Evolutionary conservation across 2,113 vertebrate genomes (phyloP), one percentile per base, ranked within the genome.

Genomic region (Heterotis niloticus): DNA sequence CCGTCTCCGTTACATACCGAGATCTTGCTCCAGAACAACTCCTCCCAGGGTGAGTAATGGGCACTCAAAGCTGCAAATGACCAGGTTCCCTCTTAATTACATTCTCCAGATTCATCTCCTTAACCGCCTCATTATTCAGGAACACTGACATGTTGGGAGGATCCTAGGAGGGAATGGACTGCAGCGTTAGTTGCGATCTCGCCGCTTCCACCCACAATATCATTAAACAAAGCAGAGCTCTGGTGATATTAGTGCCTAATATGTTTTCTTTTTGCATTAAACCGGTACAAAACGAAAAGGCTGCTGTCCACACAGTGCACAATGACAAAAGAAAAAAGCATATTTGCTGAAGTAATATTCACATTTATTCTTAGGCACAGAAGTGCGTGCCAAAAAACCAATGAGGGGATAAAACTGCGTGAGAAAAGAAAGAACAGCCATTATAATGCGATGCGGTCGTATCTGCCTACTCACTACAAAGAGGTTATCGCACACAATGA

Each of bases 101-200:
- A 60, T 70, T 69, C 52, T 23, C 67, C 24, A 59, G 56, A 60
- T 54, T 69, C 65, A 57, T 59, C 65, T 56, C 24, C 17, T 28
- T 78, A 69, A 69, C 77, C 65, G 10, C 24, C 56, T 57, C 54
- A 64, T 78, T 78, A 44, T 51, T 78, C 77, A 44, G 26, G 66
- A 78, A 56, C 54, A n/a, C 57, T 62, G 54, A 69, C 77, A 71
- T 51, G 66, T 51, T 23, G 54, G 66, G 77, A 60, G 67, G 5
- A 70, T 78, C 56, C 57, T 67, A 71, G 20, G 29, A 70, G 14
- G 54, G n/a, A 28, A 75, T 18, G 12, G 23, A 28, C 51, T 24
- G 18, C 77, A 29, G 28, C 59, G 16, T 78, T 28, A 20, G 5
- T 70, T 34, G 57, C 20, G 10, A 23, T 24, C 18, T 23, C 28